Evolutionary conservation across 2,888 invertebrate genomes (phyloP).

Genomic region (Acleris emargana): DNA sequence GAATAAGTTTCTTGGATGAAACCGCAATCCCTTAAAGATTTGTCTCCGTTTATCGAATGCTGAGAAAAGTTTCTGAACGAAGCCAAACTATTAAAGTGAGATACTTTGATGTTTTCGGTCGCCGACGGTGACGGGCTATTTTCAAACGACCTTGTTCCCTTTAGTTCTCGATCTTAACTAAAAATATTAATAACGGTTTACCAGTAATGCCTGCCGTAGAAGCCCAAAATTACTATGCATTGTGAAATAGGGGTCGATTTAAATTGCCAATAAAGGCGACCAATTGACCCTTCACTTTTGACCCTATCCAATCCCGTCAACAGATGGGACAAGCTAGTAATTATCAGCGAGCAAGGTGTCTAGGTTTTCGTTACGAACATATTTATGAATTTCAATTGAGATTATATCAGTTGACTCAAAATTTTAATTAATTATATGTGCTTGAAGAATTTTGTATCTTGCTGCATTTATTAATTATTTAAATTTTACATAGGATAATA

Average conservation of each 20-base stretch:
- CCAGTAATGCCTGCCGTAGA: no score
- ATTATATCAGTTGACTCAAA: no score
- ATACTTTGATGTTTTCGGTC: background rate
- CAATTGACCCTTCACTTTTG: slow-evolving; percentile 51
- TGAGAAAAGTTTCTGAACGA: background rate
- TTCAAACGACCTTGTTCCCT: slow-evolving; percentile 17
- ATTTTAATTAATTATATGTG: no score
- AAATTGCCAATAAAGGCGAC: slow-evolving; percentile 56
- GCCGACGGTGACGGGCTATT: slow-evolving; percentile 8
- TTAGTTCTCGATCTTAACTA: slow-evolving; percentile 6
- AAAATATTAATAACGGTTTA: background rate
- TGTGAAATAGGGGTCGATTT: slow-evolving; percentile 35
- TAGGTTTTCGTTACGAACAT: no score
- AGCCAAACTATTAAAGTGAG: background rate
- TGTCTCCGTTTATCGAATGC: background rate
- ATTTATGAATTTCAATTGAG: no score
- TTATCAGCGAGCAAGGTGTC: background rate
- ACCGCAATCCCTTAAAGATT: slow-evolving; percentile 7
- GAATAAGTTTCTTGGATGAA: slow-evolving; percentile 11
- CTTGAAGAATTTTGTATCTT: no score
- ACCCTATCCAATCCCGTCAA: slow-evolving; percentile 22
- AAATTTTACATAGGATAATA: no score
- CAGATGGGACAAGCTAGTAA: slow-evolving; percentile 13
- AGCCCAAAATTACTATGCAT: no score
- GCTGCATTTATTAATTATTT: no score